phyloP scores from a whole-genome alignment of 2,797 vertebrate genomes.

The Orestias chungarensis region DNA sequence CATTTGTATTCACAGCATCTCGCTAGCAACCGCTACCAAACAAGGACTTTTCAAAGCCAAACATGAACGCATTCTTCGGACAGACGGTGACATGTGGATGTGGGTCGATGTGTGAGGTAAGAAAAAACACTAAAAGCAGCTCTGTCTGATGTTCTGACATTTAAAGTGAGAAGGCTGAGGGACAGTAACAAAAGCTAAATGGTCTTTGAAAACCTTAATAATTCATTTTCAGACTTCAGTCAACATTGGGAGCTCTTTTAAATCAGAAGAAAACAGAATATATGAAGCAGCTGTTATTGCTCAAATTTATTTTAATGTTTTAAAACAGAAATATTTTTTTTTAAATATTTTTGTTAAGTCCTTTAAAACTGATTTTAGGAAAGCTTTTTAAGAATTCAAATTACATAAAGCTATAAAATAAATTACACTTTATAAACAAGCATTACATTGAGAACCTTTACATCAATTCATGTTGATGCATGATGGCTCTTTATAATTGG shows the following conservation, averaged over 20 bases:
- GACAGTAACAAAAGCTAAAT: constrained; percentile 5
- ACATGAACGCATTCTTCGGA: background rate
- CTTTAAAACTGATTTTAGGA: background rate
- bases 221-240: constrained; percentile 22
- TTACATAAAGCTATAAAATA: background rate
- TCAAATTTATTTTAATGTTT: no score
- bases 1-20: constrained; percentile 63
- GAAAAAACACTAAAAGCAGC: constrained; percentile 6
- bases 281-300: background rate
- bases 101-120: background rate
- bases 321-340: background rate
- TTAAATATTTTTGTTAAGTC: background rate
- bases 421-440: background rate
- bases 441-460: background rate
- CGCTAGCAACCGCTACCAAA: constrained; percentile 47
- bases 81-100: background rate
- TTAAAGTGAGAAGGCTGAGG: constrained; percentile 12
- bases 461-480: background rate
- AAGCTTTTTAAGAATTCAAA: background rate
- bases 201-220: constrained; percentile 32
- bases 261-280: constrained; percentile 7
- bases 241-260: constrained; percentile 6
- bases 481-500: background rate
- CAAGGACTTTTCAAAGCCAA: constrained; percentile 45
- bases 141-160: constrained; percentile 43